Conservation (phyloP, 1,140 invertebrate genomes). For the Nephila pilipes region DNA sequence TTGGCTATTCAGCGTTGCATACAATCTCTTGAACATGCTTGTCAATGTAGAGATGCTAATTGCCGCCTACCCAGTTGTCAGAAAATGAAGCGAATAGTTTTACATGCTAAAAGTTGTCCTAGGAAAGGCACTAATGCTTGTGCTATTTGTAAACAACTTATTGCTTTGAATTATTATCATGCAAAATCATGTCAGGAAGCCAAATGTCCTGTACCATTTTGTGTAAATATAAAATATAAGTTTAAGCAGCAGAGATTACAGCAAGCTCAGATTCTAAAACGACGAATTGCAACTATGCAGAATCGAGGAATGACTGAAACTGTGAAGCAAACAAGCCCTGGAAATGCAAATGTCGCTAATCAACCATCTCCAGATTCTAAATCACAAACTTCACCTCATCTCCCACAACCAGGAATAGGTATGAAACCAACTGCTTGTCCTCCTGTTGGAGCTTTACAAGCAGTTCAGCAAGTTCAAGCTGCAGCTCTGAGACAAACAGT, state of each 20-base stretch:
- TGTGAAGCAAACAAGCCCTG: constrained; percentile 71
- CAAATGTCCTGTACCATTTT: constrained; percentile 99
- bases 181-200: constrained; percentile 98
- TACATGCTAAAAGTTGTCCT: constrained; percentile 97
- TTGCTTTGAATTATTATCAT: constrained; percentile 98
- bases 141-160: constrained; percentile 99
- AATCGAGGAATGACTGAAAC: constrained; percentile 73
- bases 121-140: constrained; percentile 94
- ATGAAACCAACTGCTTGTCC: constrained; percentile 87
- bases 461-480: constrained; percentile 94
- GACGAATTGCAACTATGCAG: constrained; percentile 90
- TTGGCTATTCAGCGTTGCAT: constrained; percentile 98
- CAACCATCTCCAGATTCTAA: constrained; percentile 78
- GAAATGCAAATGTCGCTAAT: constrained; percentile 65
- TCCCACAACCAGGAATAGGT: constrained; percentile 79
- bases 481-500: constrained; percentile 92
- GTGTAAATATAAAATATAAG: constrained; percentile 98
- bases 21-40: constrained; percentile 97
- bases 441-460: constrained; percentile 91
- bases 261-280: constrained; percentile 90
- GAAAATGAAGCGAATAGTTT: constrained; percentile 99
- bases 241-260: constrained; percentile 95
- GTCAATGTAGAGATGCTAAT: constrained; percentile 98
- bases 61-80: constrained; percentile 97
- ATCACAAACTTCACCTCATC: constrained; percentile 82